Conservation (phyloP, 2,888 invertebrate genomes). For the Cataglyphis rosenhaueri region DNA sequence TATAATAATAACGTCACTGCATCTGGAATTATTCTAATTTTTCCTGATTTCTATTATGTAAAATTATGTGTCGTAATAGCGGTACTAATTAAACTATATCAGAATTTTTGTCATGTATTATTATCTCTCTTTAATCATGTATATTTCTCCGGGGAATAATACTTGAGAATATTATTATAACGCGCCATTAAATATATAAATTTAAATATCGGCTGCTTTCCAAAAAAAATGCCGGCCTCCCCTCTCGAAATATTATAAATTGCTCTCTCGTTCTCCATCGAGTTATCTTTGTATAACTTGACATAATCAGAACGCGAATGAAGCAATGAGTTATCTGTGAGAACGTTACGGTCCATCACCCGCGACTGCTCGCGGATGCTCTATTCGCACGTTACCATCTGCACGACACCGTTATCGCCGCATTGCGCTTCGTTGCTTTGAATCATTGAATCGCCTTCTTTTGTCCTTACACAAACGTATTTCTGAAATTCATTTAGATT, state of each 20-base stretch:
- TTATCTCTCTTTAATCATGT: background rate
- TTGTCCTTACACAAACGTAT: slow-evolving; percentile 13
- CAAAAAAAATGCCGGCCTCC: background rate
- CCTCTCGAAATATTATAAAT: background rate
- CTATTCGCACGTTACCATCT: slow-evolving; percentile 52
- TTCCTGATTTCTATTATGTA: background rate
- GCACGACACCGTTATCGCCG: slow-evolving; percentile 49
- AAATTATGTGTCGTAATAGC: background rate
- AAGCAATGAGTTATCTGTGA: slow-evolving; percentile 55
- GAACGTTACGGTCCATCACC: slow-evolving; percentile 60
- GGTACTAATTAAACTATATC: background rate
- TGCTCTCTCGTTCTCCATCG: background rate
- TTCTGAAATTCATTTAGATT: background rate
- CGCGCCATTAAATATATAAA: background rate
- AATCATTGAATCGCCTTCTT: slow-evolving; percentile 28
- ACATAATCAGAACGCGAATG: slow-evolving; percentile 38
- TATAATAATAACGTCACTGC: background rate
- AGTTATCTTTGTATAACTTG: slow-evolving; percentile 40
- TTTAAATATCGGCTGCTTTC: background rate
- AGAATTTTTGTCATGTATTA: background rate
- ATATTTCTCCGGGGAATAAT: background rate
- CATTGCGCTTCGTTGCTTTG: slow-evolving; percentile 1
- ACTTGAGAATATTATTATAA: background rate
- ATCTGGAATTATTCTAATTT: background rate
- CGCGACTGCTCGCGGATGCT: slow-evolving; percentile 47